phyloP scores from a whole-genome alignment of 2,888 invertebrate species.

The Folsomia candida region DNA sequence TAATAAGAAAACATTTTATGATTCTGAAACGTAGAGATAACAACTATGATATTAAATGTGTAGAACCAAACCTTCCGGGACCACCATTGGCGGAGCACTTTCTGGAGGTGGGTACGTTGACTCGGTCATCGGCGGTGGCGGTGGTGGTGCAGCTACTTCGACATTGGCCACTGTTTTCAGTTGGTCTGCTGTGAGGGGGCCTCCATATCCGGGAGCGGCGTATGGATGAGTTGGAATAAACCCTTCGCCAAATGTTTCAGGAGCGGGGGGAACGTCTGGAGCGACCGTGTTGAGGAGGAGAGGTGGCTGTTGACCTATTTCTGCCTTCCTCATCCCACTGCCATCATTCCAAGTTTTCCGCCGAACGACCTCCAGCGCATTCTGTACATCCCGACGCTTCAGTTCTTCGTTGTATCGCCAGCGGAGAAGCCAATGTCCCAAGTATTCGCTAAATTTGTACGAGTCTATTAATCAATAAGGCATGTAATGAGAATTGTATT shows the following conservation, averaged over 20 bases:
- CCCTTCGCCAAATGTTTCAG: constrained; percentile 26
- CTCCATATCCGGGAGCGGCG: constrained; percentile 39
- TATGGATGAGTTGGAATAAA: constrained; percentile 30
- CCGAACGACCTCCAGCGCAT: constrained; percentile 46
- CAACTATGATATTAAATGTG: too few species aligned
- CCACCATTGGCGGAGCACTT: too few species aligned
- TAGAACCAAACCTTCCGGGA: background rate
- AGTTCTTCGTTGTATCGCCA: constrained; percentile 50
- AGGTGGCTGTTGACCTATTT: constrained; percentile 22
- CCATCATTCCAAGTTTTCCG: constrained; percentile 39
- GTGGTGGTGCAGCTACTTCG: background rate
- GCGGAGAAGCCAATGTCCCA: constrained; percentile 49
- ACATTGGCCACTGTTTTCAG: background rate
- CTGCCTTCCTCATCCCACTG: background rate
- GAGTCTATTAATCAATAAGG: too few species aligned
- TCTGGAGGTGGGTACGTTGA: background rate
- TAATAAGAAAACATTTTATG: too few species aligned
- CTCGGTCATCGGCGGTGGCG: background rate
- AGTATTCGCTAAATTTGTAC: constrained; percentile 48
- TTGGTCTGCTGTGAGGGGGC: constrained; percentile 24
- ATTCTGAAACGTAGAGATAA: too few species aligned
- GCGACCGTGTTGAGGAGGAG: constrained; percentile 9
- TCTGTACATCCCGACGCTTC: constrained; percentile 47
- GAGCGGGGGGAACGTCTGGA: constrained; percentile 21
- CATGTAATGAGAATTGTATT: too few species aligned